phyloP scores from a whole-genome alignment of 2,113 vertebrate genomes.

The Xenotilapia longispinis region DNA sequence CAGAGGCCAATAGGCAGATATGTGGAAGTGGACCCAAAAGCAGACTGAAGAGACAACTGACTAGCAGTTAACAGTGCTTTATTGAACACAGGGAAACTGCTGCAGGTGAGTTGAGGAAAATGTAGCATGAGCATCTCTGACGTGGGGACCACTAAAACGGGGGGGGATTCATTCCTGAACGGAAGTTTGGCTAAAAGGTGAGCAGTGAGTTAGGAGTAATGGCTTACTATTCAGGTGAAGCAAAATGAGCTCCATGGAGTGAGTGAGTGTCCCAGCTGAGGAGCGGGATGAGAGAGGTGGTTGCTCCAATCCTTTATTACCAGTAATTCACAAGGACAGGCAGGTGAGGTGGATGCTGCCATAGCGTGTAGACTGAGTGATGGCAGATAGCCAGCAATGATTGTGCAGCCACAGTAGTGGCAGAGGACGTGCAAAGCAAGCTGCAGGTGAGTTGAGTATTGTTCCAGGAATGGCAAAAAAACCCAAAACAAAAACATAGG shows the following conservation, averaged over 20 bases:
- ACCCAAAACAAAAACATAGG: neutral
- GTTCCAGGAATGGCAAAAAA: neutral
- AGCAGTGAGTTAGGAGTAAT: neutral
- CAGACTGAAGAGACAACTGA: neutral
- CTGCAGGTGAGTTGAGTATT: neutral
- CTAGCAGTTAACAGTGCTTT: neutral
- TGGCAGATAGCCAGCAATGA: accelerated
- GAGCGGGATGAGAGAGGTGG: neutral
- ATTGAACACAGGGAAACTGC: neutral
- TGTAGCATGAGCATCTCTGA: neutral
- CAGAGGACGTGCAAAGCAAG: accelerated
- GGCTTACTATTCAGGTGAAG: neutral
- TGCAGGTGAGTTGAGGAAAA: neutral
- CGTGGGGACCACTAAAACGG: neutral
- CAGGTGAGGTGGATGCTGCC: neutral
- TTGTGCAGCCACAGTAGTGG: neutral
- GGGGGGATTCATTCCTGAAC: neutral
- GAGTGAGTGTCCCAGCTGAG: neutral
- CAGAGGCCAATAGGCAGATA: neutral
- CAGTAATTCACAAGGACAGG: neutral
- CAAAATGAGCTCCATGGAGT: neutral
- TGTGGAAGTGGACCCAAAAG: neutral
- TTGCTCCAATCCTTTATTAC: neutral
- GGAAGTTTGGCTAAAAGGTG: neutral
- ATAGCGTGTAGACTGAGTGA: neutral